Percentiles rank a stretch among this genome's conserved stretches.
These are phyloP conservation scores for Mormyrops boulengeri DNA, from an alignment of 2,797 vertebrate species.

Conservation along the genomic window DNA sequence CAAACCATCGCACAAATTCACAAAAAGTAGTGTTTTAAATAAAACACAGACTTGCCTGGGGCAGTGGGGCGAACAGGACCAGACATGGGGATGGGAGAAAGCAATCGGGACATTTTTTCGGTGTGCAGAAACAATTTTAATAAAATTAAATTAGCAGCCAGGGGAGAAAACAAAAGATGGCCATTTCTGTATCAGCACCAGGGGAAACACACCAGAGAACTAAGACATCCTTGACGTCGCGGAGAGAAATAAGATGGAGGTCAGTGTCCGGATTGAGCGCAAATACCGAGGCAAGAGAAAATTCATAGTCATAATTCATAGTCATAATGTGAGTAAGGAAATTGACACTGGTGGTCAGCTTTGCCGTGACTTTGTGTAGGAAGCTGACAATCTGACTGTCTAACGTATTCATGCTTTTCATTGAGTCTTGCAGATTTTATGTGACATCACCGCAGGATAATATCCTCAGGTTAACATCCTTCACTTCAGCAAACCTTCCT, in stretches of 20 bases:
- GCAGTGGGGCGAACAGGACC: background rate
- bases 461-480: background rate
- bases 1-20: background rate
- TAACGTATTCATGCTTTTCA: background rate
- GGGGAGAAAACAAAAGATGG: background rate
- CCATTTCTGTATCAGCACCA: background rate
- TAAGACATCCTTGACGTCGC: background rate
- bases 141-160: background rate
- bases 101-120: background rate
- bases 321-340: background rate
- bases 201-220: background rate
- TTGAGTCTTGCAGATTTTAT: background rate
- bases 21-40: background rate
- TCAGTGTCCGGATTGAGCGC: background rate
- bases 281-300: background rate
- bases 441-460: background rate
- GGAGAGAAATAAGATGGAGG: background rate
- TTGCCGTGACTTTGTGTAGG: background rate
- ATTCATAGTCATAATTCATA: no score
- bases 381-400: background rate
- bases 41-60: background rate
- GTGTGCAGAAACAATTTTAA: background rate
- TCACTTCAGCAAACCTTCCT: background rate
- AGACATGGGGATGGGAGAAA: background rate
- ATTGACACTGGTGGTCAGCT: background rate